phyloP scores from a whole-genome alignment of 2,888 invertebrate species.

The Morpho helenor region DNA sequence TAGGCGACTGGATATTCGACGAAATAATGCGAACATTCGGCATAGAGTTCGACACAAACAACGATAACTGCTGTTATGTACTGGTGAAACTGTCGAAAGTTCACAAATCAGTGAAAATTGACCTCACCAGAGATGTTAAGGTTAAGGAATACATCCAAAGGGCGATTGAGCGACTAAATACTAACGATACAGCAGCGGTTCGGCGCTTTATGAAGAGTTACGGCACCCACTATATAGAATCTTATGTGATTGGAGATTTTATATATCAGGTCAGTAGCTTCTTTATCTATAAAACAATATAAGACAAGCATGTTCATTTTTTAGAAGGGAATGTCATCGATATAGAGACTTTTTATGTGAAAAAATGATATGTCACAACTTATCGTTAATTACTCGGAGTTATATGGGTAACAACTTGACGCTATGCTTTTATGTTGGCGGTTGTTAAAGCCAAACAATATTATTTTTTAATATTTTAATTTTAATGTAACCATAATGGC shows the following conservation, averaged over 20 bases:
- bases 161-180: conserved; percentile 81
- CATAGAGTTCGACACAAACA: conserved; percentile 81
- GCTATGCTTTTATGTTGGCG: no score
- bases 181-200: conserved; percentile 85
- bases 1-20: conserved; percentile 90
- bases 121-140: conserved; percentile 76
- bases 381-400: no score
- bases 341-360: no score
- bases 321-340: no score
- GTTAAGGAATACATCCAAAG: conserved; percentile 82
- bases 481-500: no score
- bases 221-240: conserved; percentile 92
- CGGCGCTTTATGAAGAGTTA: conserved; percentile 89
- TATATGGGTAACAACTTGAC: no score
- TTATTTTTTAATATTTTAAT: no score
- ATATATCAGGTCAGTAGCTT: conserved; percentile 85
- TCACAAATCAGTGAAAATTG: conserved; percentile 83
- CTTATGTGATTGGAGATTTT: conserved; percentile 91
- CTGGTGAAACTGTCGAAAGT: conserved; percentile 83
- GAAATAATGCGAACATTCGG: conserved; percentile 90
- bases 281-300: no score
- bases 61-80: conserved; percentile 88
- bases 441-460: no score
- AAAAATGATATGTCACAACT: no score
- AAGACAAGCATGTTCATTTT: no score